Conservation (phyloP, 1,140 invertebrate species). For the Rhagoletis zephyria region DNA sequence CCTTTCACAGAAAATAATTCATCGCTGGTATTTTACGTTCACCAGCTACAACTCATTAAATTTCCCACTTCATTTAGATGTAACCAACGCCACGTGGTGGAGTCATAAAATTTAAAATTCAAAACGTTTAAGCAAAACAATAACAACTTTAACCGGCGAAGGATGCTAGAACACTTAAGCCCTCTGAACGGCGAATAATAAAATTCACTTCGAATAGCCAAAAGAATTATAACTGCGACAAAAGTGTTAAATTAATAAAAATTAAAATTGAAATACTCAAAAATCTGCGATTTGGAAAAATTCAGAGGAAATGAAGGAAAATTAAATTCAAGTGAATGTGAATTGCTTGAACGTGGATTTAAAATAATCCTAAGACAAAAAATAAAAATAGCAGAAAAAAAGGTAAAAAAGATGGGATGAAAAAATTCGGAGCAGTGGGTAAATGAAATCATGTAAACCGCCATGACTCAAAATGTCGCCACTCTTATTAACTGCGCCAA, state of each 20-base stretch:
- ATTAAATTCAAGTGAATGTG: constrained; percentile 19
- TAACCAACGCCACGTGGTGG: neutral
- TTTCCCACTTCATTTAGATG: neutral
- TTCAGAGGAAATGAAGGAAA: constrained; percentile 16
- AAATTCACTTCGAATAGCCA: constrained; percentile 40
- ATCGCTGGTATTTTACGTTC: neutral
- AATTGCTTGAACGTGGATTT: neutral
- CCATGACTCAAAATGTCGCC: constrained; percentile 42
- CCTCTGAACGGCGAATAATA: constrained; percentile 19
- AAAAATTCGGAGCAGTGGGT: neutral
- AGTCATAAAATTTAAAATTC: constrained; percentile 42
- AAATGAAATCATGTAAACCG: constrained; percentile 36
- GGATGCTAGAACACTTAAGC: constrained; percentile 3
- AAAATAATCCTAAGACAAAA: constrained; percentile 4
- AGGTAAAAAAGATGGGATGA: neutral
- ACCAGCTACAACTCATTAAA: neutral
- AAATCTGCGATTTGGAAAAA: neutral
- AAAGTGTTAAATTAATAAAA: constrained; percentile 42
- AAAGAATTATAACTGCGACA: constrained; percentile 32
- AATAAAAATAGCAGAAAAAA: neutral
- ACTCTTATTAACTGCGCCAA: constrained; percentile 23
- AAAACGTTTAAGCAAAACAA: neutral
- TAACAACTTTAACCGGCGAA: neutral
- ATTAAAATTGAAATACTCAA: neutral
- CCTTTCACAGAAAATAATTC: neutral